Base-by-base conservation (phyloP, 2,113 vertebrate genomes). In the Suncus etruscus region DNA sequence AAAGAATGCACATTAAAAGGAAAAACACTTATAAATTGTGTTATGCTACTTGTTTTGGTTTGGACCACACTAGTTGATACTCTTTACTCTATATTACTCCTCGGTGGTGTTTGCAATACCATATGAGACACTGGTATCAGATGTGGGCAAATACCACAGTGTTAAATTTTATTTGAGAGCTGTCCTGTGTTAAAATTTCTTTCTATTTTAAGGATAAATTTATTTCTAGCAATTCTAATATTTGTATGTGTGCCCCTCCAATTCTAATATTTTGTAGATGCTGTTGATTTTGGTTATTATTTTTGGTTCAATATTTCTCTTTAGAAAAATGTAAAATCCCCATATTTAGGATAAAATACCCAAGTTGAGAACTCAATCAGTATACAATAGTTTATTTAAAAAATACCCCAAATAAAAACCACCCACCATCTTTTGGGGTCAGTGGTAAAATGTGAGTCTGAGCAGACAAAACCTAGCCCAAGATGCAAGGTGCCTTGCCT, bases 191-290 rank as follows among this genome's bases (percentile, higher is more conserved):
- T 54, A 54, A 54, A 54, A 54, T 12, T 15, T 12, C 51, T 77
- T 79, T 58, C 6, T 31, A 63, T 47, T 70, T n/a, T 61, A 24
- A 4, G 16, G 5, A 24, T 9, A 27, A 39, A 72, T 84, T 77
- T 70, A 24, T 70, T 79, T 73, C 69, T 85, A 72, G 27, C 48
- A 45, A 80, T 51, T 24, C 7, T 3, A 79, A 31, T n/a, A 79
- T 79, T 85, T 85, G 77, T 78, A 50, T 50, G 11, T 20, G 6
- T 39, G 27, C 69, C 47, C 48, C 65, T 78, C 24, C 12, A 82
- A 70, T n/a, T 78, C 29, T 85, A 79, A n/a, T 63, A 79, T 78
- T 83, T 77, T 70, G 31, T 84, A 39, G 72, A 47, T 78, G 61
- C 47, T 39, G 32, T 16, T 73, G 24, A 51, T 45, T 39, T 11